phyloP scores from a whole-genome alignment of 2,888 invertebrate species.

The Noctua fimbriata region DNA sequence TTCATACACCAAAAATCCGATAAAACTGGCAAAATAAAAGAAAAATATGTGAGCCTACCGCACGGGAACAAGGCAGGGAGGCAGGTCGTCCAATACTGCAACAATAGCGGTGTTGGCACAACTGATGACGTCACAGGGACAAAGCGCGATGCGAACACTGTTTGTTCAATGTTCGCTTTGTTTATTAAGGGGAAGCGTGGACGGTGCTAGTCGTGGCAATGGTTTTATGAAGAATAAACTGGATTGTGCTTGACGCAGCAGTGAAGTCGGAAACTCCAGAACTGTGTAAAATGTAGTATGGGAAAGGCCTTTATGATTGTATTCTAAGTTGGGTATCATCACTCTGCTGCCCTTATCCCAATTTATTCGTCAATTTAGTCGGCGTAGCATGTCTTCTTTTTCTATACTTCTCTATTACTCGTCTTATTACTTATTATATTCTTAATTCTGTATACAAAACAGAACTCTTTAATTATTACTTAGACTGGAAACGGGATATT shows the following conservation, averaged over 20 bases:
- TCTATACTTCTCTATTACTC: too few species aligned
- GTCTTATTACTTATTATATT: too few species aligned
- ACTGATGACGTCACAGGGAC: slow-evolving; percentile 70
- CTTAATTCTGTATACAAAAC: neutral
- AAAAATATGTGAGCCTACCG: slow-evolving; percentile 46
- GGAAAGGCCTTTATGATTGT: neutral
- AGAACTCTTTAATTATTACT: neutral
- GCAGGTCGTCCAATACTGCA: slow-evolving; percentile 55
- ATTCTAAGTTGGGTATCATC: too few species aligned
- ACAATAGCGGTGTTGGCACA: slow-evolving; percentile 71
- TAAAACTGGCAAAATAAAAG: slow-evolving; percentile 38
- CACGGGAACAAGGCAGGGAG: slow-evolving; percentile 22
- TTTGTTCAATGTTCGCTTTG: slow-evolving; percentile 69
- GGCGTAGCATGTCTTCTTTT: too few species aligned
- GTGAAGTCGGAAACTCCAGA: neutral
- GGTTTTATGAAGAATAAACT: neutral
- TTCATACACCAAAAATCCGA: neutral
- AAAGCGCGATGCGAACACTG: slow-evolving; percentile 64
- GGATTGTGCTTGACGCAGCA: neutral
- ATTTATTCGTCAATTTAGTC: too few species aligned
- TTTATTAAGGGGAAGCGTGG: slow-evolving; percentile 57
- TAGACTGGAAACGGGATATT: too few species aligned
- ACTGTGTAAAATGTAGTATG: neutral
- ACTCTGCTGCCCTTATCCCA: too few species aligned
- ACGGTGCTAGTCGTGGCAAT: neutral